phyloP scores from a whole-genome alignment of 2,113 vertebrate species.

The Campylomormyrus numenius region DNA sequence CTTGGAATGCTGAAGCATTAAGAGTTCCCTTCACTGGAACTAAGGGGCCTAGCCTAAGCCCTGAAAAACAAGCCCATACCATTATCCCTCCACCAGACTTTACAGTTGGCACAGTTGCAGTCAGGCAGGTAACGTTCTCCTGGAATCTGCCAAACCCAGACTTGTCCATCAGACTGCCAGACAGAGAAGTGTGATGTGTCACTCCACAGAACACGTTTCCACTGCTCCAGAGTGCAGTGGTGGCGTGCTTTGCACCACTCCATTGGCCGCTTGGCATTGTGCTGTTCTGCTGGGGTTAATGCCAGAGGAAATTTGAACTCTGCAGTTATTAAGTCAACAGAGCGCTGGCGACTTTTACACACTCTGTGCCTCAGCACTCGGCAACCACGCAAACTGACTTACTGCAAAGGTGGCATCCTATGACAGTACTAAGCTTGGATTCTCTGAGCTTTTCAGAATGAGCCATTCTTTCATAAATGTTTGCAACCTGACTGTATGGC shows the following conservation, averaged over 20 bases:
- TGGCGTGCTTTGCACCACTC: neutral
- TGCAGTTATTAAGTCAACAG: neutral
- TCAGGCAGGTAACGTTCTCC: too few relatives aligned
- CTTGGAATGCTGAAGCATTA: neutral
- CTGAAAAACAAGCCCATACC: neutral
- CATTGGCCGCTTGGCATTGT: neutral
- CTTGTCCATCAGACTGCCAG: neutral
- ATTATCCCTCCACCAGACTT: neutral
- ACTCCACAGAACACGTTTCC: neutral
- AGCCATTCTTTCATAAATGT: neutral
- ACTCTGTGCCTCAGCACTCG: neutral
- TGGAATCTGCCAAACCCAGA: neutral
- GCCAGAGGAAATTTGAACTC: neutral
- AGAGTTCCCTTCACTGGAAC: neutral
- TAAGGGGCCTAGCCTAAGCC: neutral
- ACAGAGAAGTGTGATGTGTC: neutral
- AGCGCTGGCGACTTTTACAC: neutral
- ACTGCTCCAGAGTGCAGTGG: neutral
- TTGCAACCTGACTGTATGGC: neutral
- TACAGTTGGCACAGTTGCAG: too few relatives aligned
- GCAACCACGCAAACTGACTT: neutral
- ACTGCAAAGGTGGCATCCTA: neutral
- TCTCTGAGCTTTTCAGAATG: neutral
- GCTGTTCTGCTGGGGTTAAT: neutral
- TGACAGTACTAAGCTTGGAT: neutral